Conservation (phyloP, 1,140 invertebrate species). For the Drosophila pseudoobscura region DNA sequence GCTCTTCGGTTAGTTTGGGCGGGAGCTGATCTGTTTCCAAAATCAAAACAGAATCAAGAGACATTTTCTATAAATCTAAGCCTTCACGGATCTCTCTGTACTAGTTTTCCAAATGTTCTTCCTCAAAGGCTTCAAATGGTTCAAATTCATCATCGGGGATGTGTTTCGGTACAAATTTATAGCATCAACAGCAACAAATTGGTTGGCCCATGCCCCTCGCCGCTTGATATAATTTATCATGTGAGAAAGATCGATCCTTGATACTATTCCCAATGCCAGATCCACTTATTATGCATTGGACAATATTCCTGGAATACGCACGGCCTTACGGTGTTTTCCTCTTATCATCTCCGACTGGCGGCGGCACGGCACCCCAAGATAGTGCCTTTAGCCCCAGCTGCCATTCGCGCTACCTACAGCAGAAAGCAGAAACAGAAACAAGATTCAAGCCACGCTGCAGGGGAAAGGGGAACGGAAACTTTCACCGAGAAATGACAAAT, state of each 20-base stretch:
- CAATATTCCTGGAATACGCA: constrained; percentile 19
- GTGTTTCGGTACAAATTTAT: too few species aligned
- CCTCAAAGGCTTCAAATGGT: too few species aligned
- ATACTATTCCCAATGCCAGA: constrained; percentile 11
- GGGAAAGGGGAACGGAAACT: constrained; percentile 44
- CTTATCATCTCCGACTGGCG: constrained; percentile 16
- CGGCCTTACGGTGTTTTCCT: not conserved
- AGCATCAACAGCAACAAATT: constrained; percentile 14
- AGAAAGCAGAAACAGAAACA: constrained; percentile 29
- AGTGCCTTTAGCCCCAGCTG: constrained; percentile 39
- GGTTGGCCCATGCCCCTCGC: not conserved
- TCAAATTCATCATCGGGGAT: too few species aligned
- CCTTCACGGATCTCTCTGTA: too few species aligned
- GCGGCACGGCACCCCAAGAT: not conserved
- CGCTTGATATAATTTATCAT: constrained; percentile 41
- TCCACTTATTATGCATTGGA: constrained; percentile 14
- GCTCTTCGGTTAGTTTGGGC: too few species aligned
- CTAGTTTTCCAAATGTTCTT: too few species aligned
- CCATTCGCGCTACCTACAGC: constrained; percentile 37
- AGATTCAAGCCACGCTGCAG: constrained; percentile 45
- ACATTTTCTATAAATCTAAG: too few species aligned
- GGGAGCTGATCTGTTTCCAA: too few species aligned
- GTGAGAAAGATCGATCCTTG: constrained; percentile 44
- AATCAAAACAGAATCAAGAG: too few species aligned
- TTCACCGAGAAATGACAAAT: constrained; percentile 73